Percentiles rank a stretch among this genome's conserved stretches.
Conservation (phyloP, 2,797 vertebrate species). For the Myotis pilosus region DNA sequence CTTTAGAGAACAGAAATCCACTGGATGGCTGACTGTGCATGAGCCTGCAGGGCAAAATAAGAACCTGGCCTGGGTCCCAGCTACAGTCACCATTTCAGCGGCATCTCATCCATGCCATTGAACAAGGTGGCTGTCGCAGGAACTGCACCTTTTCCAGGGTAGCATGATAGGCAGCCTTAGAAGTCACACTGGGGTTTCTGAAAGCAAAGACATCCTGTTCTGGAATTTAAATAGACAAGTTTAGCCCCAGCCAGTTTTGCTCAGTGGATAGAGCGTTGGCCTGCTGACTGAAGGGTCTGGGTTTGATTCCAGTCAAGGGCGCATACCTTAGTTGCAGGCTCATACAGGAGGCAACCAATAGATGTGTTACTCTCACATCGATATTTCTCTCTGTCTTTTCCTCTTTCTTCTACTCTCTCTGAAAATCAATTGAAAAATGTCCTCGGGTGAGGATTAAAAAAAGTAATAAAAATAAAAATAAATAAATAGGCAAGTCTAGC, state of each 20-base stretch:
- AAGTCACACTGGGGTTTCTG: neutral
- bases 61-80: no score
- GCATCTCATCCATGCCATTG: neutral
- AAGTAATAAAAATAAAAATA: no score
- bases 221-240: constrained; percentile 59
- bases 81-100: neutral
- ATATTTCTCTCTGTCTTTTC: no score
- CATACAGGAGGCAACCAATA: no score
- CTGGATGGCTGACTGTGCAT: rapidly evolving
- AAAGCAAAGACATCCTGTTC: constrained; percentile 45
- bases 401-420: no score
- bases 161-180: neutral
- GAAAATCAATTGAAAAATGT: no score
- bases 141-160: neutral
- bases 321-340: no score
- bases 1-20: neutral
- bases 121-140: neutral
- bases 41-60: neutral
- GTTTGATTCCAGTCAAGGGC: no score
- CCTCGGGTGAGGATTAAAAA: no score
- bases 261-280: no score
- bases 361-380: no score
- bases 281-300: no score
- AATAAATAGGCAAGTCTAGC: constrained; percentile 43
- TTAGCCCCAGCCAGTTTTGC: neutral